Evolutionary conservation across 1,140 invertebrate genomes (phyloP).

Genomic region (Diploscapter pachys): DNA sequence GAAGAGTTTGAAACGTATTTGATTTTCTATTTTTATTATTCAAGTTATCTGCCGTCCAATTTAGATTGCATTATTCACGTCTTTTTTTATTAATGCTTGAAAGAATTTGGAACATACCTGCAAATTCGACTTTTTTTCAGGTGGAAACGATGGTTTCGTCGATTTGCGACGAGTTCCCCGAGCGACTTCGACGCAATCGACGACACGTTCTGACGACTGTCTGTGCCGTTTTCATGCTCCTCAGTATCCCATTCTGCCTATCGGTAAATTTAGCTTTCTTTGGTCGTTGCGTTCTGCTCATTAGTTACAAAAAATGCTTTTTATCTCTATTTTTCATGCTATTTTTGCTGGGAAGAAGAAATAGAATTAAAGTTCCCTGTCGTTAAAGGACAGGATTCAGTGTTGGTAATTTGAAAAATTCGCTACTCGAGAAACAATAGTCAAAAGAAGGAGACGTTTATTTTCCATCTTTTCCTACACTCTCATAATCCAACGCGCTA

Average conservation of each 20-base stretch:
- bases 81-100: not conserved
- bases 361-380: no score
- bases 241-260: constrained; percentile 49
- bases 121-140: constrained; percentile 28
- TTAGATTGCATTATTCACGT: not conserved
- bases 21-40: not conserved
- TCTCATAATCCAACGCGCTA: no score
- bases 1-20: not conserved
- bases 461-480: no score
- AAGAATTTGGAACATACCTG: not conserved
- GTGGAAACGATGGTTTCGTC: constrained; percentile 56
- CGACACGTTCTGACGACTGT: constrained; percentile 54
- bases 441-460: no score
- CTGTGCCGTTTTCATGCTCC: constrained; percentile 43
- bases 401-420: no score
- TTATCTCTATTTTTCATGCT: no score
- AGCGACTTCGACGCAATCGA: constrained; percentile 50
- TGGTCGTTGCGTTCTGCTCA: no score
- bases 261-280: constrained; percentile 36
- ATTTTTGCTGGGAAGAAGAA: no score
- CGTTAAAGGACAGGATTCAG: no score
- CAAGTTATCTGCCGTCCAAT: not conserved
- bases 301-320: no score
- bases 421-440: no score
- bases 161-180: constrained; percentile 56